Evolutionary conservation across 2,113 vertebrate genomes (phyloP).

Genomic region (Xerus inauris): DNA sequence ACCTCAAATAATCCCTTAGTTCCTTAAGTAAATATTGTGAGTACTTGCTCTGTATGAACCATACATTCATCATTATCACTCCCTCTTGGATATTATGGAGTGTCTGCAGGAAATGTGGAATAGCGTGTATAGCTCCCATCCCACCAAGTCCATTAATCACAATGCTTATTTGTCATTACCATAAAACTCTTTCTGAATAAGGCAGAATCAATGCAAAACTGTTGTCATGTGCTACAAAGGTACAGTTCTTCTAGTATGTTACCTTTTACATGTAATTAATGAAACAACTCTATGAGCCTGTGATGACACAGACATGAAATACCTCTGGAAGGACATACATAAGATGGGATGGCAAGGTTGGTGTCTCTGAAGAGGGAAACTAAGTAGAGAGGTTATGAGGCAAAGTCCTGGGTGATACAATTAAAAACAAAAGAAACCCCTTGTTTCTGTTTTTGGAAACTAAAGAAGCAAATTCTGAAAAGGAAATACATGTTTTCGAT

Average conservation of each 20-base stretch:
- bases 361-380: not conserved
- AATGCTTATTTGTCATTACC: not conserved
- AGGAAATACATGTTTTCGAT: not conserved
- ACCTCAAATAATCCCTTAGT: not conserved
- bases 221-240: not conserved
- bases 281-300: not conserved
- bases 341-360: too few species aligned
- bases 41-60: not conserved
- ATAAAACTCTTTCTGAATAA: not conserved
- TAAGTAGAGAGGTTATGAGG: not conserved
- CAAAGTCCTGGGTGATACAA: not conserved
- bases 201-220: not conserved
- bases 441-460: not conserved
- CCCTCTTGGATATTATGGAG: not conserved
- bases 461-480: slow-evolving; percentile 24
- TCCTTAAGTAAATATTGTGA: slow-evolving; percentile 24
- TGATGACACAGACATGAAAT: not conserved
- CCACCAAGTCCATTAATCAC: not conserved
- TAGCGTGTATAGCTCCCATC: not conserved
- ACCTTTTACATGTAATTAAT: not conserved
- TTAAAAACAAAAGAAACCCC: not conserved
- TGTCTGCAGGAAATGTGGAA: not conserved
- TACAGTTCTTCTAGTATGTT: not conserved
- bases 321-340: not conserved
- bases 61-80: not conserved